phyloP scores from a whole-genome alignment of 1,140 invertebrate species.

The Gryllus bimaculatus region DNA sequence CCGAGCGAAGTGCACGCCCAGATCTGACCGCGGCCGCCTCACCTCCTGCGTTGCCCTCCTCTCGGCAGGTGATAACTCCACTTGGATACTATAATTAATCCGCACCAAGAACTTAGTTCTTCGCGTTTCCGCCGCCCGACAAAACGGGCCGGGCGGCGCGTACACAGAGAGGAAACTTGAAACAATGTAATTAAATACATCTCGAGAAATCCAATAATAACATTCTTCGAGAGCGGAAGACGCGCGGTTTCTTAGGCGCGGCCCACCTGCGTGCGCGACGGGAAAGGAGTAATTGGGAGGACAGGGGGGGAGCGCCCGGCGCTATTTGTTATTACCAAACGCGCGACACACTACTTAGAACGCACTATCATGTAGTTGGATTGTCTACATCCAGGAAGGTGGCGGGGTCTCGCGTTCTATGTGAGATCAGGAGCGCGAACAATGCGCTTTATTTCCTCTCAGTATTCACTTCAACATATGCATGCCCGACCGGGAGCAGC shows the following conservation, averaged over 20 bases:
- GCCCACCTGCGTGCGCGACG: not conserved
- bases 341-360: too few species aligned
- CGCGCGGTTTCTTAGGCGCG: not conserved
- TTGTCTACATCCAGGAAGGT: too few species aligned
- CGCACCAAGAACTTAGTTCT: slow-evolving; percentile 3
- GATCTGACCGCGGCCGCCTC: not conserved
- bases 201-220: slow-evolving; percentile 5
- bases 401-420: too few species aligned
- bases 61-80: not conserved
- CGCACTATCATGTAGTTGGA: too few species aligned
- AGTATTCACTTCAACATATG: too few species aligned
- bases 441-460: too few species aligned
- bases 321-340: too few species aligned
- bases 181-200: not conserved
- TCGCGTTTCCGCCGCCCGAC: not conserved
- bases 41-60: not conserved
- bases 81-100: not conserved
- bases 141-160: not conserved
- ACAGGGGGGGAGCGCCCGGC: too few species aligned
- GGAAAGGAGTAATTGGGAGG: too few species aligned
- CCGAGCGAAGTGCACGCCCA: too few species aligned
- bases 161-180: not conserved
- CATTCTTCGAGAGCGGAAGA: not conserved
- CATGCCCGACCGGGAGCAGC: too few species aligned
- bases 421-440: too few species aligned